phyloP scores from a whole-genome alignment of 2,113 vertebrate species.

The Lagopus muta region DNA sequence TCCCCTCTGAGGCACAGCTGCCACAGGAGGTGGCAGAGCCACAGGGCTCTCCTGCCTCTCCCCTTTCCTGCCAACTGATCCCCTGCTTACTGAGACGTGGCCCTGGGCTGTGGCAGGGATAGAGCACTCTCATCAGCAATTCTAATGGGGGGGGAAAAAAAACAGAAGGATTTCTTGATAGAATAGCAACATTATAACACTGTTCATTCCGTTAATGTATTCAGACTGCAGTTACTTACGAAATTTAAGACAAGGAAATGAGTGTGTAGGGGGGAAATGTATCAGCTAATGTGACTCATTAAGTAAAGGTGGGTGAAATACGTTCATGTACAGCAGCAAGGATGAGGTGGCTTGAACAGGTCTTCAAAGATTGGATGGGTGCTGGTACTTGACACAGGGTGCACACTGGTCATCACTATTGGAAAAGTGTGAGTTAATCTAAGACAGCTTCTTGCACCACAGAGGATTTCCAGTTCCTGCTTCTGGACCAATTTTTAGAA shows the following conservation, averaged over 20 bases:
- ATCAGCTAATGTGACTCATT: conserved; percentile 54
- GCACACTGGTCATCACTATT: neutral
- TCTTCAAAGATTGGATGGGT: neutral
- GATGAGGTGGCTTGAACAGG: neutral
- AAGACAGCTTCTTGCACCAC: neutral
- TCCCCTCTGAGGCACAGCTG: neutral
- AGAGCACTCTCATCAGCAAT: neutral
- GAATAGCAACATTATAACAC: neutral
- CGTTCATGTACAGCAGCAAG: neutral
- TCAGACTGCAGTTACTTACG: conserved; percentile 41
- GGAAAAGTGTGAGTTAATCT: neutral
- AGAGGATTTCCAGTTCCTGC: neutral
- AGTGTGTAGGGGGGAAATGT: conserved; percentile 40
- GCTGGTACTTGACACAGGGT: neutral
- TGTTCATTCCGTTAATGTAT: conserved; percentile 53
- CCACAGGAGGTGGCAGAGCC: neutral
- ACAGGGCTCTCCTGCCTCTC: neutral
- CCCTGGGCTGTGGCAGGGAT: neutral
- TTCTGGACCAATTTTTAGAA: neutral
- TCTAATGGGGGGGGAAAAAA: neutral
- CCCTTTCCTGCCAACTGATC: neutral
- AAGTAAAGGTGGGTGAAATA: conserved; percentile 12
- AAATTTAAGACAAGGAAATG: conserved; percentile 31
- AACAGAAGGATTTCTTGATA: conserved; percentile 6
- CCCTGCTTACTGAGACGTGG: neutral